These are phyloP conservation scores for Palythoa grandiflora DNA, from an alignment of 92 coral and sea anemone genomes.

Conservation along the genomic window DNA sequence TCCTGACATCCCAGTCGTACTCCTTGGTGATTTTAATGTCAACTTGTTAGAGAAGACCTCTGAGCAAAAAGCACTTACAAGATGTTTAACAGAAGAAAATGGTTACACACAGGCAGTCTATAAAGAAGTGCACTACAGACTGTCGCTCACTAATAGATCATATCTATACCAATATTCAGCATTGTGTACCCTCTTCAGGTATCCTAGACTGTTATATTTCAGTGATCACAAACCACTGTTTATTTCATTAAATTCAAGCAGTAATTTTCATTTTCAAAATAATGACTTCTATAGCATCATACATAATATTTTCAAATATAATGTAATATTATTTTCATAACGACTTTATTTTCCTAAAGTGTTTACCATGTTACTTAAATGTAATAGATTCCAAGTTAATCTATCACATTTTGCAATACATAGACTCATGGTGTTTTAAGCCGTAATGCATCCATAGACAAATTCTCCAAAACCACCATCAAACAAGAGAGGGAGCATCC, in stretches of 20 bases:
- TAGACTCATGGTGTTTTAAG: not conserved
- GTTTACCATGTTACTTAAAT: too few relatives aligned
- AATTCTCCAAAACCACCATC: too few relatives aligned
- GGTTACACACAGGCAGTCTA: conserved; percentile 61
- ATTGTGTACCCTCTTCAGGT: not conserved
- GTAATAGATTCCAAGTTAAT: not conserved
- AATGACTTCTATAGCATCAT: not conserved
- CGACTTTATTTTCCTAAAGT: too few relatives aligned
- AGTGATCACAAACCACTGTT: not conserved
- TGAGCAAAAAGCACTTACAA: too few relatives aligned
- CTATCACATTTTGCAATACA: conserved; percentile 38
- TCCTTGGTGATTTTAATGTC: too few relatives aligned
- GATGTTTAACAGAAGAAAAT: conserved; percentile 31
- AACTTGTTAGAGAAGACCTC: not conserved
- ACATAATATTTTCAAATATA: conserved; percentile 19
- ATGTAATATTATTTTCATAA: not conserved
- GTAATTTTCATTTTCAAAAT: conserved; percentile 30
- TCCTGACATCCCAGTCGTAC: conserved; percentile 13
- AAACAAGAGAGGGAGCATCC: too few relatives aligned
- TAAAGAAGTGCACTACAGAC: conserved; percentile 61
- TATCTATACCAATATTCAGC: not conserved
- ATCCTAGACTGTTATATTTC: not conserved
- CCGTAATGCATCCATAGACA: too few relatives aligned
- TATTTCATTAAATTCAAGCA: conserved; percentile 38
- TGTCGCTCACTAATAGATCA: not conserved